phyloP scores from a whole-genome alignment of 2,888 invertebrate species.

The Cantharis lateralis region DNA sequence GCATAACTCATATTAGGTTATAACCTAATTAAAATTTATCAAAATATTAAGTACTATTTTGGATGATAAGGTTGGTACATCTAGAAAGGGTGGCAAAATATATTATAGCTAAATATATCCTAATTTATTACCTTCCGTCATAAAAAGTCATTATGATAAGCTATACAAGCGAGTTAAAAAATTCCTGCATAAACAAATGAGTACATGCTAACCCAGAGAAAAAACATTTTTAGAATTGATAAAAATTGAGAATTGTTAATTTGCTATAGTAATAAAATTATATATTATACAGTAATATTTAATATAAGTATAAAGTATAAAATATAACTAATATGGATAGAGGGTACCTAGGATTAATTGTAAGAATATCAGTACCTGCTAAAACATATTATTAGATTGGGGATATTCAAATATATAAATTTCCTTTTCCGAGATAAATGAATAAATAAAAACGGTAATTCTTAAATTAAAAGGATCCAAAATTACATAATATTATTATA shows the following conservation, averaged over 20 bases:
- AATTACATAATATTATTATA: too few species aligned
- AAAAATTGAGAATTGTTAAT: background rate
- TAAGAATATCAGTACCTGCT: too few species aligned
- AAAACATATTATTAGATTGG: too few species aligned
- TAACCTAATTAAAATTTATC: background rate
- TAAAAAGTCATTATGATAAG: background rate
- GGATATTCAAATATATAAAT: too few species aligned
- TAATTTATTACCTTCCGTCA: background rate
- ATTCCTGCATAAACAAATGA: background rate
- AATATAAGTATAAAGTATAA: too few species aligned
- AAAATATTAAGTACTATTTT: background rate
- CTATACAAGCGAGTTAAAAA: background rate
- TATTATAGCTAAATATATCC: background rate
- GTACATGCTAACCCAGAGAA: background rate
- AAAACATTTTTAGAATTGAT: background rate
- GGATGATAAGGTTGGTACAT: background rate
- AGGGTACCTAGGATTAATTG: too few species aligned
- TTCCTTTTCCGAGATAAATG: too few species aligned
- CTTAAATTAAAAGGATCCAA: too few species aligned
- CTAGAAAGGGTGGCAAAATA: background rate
- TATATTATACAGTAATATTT: too few species aligned
- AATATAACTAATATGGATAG: too few species aligned
- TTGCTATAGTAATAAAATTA: background rate
- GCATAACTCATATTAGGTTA: background rate
- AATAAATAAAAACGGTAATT: too few species aligned